A percentile compares a stretch with the other conserved stretches of the same genome.
phyloP scores from a whole-genome alignment of 1,140 invertebrate genomes.

The Atta texana region DNA sequence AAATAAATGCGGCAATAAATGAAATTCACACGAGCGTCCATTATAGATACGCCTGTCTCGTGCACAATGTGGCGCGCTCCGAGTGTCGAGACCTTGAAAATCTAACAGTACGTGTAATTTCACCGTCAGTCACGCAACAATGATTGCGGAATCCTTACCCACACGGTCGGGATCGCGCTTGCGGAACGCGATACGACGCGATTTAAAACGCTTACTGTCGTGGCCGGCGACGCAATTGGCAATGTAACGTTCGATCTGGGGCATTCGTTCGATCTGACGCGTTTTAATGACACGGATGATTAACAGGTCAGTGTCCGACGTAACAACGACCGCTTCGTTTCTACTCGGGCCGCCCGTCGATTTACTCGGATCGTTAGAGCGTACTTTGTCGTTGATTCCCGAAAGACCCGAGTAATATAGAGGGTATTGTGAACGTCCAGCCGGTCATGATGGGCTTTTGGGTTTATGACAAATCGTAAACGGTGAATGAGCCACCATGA shows the following conservation, averaged over 20 bases:
- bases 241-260: slow-evolving; percentile 30
- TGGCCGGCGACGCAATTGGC: slow-evolving; percentile 14
- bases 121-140: slow-evolving; percentile 61
- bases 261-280: too few relatives aligned
- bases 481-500: slow-evolving; percentile 11
- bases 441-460: slow-evolving; percentile 55
- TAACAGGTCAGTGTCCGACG: slow-evolving; percentile 45
- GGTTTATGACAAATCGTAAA: slow-evolving; percentile 65
- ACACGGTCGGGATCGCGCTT: slow-evolving; percentile 24
- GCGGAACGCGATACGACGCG: slow-evolving; percentile 31
- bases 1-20: slow-evolving; percentile 52
- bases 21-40: slow-evolving; percentile 41
- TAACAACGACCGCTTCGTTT: slow-evolving; percentile 28
- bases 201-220: slow-evolving; percentile 27
- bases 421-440: slow-evolving; percentile 14
- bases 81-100: slow-evolving; percentile 64
- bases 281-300: slow-evolving; percentile 48
- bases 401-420: background rate
- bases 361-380: slow-evolving; percentile 14
- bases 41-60: slow-evolving; percentile 54
- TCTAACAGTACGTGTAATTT: slow-evolving; percentile 70
- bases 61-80: slow-evolving; percentile 29
- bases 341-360: background rate
- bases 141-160: slow-evolving; percentile 56
- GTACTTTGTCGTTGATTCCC: slow-evolving; percentile 25